Percentiles rank a stretch among this genome's conserved stretches.
Conservation (phyloP, 2,888 invertebrate genomes). For the Caenorhabditis japonica region DNA sequence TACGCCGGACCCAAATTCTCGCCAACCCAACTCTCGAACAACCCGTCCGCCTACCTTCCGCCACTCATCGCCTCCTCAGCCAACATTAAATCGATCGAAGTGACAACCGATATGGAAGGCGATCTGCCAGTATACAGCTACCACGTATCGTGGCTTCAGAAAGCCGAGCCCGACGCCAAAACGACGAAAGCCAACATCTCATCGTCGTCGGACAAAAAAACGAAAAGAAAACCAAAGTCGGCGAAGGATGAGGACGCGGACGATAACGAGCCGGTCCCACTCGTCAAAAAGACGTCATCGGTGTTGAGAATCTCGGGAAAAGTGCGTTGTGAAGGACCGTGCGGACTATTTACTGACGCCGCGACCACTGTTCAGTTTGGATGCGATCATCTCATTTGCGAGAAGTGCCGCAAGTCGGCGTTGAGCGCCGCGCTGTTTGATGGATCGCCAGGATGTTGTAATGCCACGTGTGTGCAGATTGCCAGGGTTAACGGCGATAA, state of each 20-base stretch:
- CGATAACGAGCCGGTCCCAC: constrained; percentile 12
- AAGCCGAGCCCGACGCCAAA: neutral
- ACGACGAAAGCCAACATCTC: neutral
- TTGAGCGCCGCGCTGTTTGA: constrained; percentile 19
- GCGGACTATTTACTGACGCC: constrained; percentile 5
- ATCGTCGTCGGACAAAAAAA: neutral
- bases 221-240: neutral
- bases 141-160: neutral
- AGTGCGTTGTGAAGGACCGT: constrained; percentile 40
- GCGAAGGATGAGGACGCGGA: neutral
- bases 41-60: too few relatives aligned
- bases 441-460: constrained; percentile 43
- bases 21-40: too few relatives aligned
- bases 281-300: constrained; percentile 26
- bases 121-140: too few relatives aligned
- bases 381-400: constrained; percentile 45
- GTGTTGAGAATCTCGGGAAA: constrained; percentile 16
- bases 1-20: too few relatives aligned
- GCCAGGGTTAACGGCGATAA: constrained; percentile 22
- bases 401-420: constrained; percentile 11
- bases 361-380: constrained; percentile 23
- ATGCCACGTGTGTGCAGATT: constrained; percentile 16
- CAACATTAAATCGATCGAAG: too few relatives aligned
- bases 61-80: too few relatives aligned
- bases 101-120: too few relatives aligned